phyloP scores from a whole-genome alignment of 2,888 invertebrate genomes.

The Myopa tessellatipennis region DNA sequence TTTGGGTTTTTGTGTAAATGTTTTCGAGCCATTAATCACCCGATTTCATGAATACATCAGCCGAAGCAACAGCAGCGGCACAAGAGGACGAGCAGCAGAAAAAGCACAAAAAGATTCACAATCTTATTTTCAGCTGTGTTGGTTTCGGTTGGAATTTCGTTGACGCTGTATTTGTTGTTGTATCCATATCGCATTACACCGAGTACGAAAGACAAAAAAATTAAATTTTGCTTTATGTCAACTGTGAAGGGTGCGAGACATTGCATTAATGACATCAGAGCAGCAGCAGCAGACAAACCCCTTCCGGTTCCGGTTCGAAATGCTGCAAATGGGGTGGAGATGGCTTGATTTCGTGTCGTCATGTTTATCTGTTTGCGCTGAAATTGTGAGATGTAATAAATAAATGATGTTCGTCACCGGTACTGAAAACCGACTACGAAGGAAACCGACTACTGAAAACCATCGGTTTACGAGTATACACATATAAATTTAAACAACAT shows the following conservation, averaged over 20 bases:
- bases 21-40: conserved; percentile 68
- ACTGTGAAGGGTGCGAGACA: conserved; percentile 48
- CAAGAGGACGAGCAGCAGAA: conserved; percentile 44
- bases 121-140: conserved; percentile 61
- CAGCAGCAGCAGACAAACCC: conserved; percentile 30
- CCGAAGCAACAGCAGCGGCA: conserved; percentile 48
- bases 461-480: neutral
- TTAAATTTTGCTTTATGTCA: conserved; percentile 48
- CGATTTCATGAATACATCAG: conserved; percentile 68
- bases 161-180: conserved; percentile 42
- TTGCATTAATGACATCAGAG: conserved; percentile 57
- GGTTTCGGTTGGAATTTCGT: conserved; percentile 56
- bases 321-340: neutral
- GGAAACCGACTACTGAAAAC: neutral
- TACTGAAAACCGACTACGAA: neutral
- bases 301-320: conserved; percentile 22
- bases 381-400: conserved; percentile 20
- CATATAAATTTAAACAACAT: too few species aligned
- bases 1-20: conserved; percentile 45
- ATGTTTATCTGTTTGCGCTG: conserved; percentile 5
- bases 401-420: conserved; percentile 6
- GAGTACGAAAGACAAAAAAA: conserved; percentile 43
- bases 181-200: conserved; percentile 52
- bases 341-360: neutral
- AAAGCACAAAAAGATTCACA: conserved; percentile 58